Evolutionary conservation across 2,888 invertebrate genomes (phyloP), one percentile per base, ranked within the genome.

Genomic region (Ariolimax columbianus): DNA sequence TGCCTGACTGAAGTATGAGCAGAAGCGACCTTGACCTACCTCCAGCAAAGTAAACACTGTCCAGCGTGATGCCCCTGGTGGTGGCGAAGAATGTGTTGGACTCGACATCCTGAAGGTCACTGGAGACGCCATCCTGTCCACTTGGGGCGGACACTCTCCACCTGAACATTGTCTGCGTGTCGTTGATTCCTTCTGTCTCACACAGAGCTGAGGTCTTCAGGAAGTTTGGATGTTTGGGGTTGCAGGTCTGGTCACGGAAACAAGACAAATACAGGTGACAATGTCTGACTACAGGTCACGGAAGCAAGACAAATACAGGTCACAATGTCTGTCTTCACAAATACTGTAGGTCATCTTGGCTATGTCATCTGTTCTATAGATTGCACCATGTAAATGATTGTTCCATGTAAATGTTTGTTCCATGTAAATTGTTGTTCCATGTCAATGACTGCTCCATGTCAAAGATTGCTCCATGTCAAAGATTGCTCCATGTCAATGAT

Each of bases 111-210:
- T 90, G 87, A 47, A 94, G 88, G 26, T 91, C 89, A 66, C 88
- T 91, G 26, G 91, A 89, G 33, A 93, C 90, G 9, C 92, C 93
- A 86, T 91, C 91, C 38, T 83, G 70, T 43, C 90, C 91, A 47
- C 89, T 90, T 3, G 94, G 93, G n/a, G 93, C 91, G 2, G 93
- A 91, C 43, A 93, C 92, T 63, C 92, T 87, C 94, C 94, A 94
- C 11, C 93, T 88, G 89, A 91, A 94, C 85, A 91, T 89, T 3
- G 94, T 93, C 80, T 91, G 72, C 1, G 91, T 91, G 88, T 94
- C 92, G 88, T 94, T 92, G 85, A 94, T 92, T 17, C 93, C 93
- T 84, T 93, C 91, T 14, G 88, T 88, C 78, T 86, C 85, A 89
- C 94, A 94, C 19, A 93, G 86, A 33, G 88, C 85, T 43, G 89